Evolutionary conservation across 2,888 invertebrate genomes (phyloP).

Genomic region (Margaritifera margaritifera): DNA sequence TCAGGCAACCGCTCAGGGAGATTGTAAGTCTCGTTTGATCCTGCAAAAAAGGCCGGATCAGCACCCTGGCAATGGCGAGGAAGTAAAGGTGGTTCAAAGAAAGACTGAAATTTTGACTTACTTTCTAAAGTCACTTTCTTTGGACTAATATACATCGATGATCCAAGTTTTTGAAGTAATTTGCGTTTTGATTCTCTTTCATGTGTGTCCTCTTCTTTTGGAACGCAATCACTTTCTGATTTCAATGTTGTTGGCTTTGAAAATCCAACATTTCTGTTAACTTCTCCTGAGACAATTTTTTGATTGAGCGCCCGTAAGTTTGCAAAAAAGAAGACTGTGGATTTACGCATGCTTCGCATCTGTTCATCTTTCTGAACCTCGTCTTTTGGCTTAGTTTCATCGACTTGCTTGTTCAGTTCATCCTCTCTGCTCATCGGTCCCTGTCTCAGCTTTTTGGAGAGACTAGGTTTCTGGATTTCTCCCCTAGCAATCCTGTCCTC

Average conservation of each 20-base stretch:
- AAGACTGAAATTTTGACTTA: constrained; percentile 48
- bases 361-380: constrained; percentile 11
- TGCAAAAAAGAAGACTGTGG: constrained; percentile 49
- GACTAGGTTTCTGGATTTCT: constrained; percentile 46
- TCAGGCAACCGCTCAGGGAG: constrained; percentile 55
- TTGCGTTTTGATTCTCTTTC: too few relatives aligned
- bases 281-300: constrained; percentile 53
- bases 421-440: constrained; percentile 8
- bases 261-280: constrained; percentile 42
- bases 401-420: constrained; percentile 31
- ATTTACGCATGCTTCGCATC: constrained; percentile 12
- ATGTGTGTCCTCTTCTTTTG: too few relatives aligned
- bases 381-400: constrained; percentile 15
- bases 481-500: constrained; percentile 58
- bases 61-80: constrained; percentile 52
- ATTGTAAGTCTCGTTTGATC: constrained; percentile 41
- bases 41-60: constrained; percentile 58
- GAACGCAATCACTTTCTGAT: too few relatives aligned
- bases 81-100: constrained; percentile 61
- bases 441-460: constrained; percentile 24
- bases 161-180: too few relatives aligned
- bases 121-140: constrained; percentile 41
- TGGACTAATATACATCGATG: constrained; percentile 60
- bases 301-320: constrained; percentile 58
- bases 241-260: neutral